Conservation (phyloP, 2,888 invertebrate genomes). For the Ctena decussata region DNA sequence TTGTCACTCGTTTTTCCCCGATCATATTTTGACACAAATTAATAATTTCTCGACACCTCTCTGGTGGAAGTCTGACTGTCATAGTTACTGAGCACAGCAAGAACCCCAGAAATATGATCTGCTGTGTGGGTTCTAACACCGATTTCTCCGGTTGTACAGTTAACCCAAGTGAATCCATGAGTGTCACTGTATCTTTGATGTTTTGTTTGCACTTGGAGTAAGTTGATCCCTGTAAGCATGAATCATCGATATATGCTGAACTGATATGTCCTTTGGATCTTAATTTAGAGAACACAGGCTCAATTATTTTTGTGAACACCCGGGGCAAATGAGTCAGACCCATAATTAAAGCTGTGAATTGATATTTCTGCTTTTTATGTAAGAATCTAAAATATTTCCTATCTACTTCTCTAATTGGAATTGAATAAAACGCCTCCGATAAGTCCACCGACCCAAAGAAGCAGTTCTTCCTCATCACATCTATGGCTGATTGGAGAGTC, state of each 20-base stretch:
- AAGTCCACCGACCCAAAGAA: conserved; percentile 24
- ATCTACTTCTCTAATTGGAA: conserved; percentile 1
- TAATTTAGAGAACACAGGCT: conserved; percentile 22
- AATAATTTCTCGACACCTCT: conserved; percentile 14
- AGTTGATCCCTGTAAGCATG: conserved; percentile 29
- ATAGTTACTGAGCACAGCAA: conserved; percentile 33
- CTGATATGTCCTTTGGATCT: conserved; percentile 27
- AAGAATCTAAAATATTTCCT: conserved; percentile 24
- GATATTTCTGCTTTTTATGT: conserved; percentile 14
- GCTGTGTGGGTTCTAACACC: conserved; percentile 37
- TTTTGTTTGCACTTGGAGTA: conserved; percentile 20
- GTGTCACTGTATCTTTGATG: conserved; percentile 17
- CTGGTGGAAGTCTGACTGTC: conserved; percentile 24
- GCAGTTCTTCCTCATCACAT: conserved; percentile 20
- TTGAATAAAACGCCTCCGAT: conserved; percentile 20
- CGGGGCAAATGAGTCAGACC: conserved; percentile 12
- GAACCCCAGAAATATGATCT: conserved; percentile 46
- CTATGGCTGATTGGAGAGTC: conserved; percentile 18
- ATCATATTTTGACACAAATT: conserved; percentile 10
- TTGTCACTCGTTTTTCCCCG: conserved; percentile 18
- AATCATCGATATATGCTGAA: conserved; percentile 56
- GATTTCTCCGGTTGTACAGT: conserved; percentile 58
- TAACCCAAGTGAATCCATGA: conserved; percentile 54
- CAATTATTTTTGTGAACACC: conserved; percentile 16
- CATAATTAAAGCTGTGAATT: conserved; percentile 19